A percentile compares a stretch with the other conserved stretches of the same genome.
Evolutionary conservation across 2,113 vertebrate species (phyloP).

Genomic region (Erythrolamprus reginae): DNA sequence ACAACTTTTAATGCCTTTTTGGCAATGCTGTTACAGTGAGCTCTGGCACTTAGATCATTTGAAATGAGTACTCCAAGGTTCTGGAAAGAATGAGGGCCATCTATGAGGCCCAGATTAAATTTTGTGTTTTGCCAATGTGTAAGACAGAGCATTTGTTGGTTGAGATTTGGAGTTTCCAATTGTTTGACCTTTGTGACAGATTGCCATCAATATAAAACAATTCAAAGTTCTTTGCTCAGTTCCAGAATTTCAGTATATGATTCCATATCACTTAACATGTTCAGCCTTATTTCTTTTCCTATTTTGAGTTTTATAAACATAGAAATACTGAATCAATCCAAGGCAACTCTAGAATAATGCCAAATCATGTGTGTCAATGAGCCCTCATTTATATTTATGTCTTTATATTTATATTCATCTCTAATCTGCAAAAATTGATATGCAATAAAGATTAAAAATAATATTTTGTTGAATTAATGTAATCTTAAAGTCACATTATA

Average conservation of each 20-base stretch:
- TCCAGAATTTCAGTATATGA: background rate
- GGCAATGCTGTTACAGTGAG: too few relatives aligned
- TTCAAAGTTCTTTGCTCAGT: background rate
- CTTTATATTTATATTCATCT: background rate
- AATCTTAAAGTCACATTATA: background rate
- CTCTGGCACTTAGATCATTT: too few relatives aligned
- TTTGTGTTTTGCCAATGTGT: too few relatives aligned
- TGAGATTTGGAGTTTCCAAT: too few relatives aligned
- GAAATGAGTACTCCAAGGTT: too few relatives aligned
- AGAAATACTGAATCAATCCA: background rate
- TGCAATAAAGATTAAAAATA: background rate
- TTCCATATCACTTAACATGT: background rate
- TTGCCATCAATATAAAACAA: background rate
- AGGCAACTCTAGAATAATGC: background rate
- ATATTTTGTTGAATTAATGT: background rate
- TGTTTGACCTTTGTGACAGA: too few relatives aligned
- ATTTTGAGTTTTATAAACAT: background rate
- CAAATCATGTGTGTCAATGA: background rate
- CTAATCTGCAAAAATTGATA: background rate
- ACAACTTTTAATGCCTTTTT: too few relatives aligned
- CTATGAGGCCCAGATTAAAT: too few relatives aligned
- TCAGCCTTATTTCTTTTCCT: background rate
- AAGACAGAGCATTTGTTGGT: too few relatives aligned
- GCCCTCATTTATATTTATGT: background rate
- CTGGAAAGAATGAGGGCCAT: too few relatives aligned